phyloP scores from a whole-genome alignment of 2,113 vertebrate genomes.

The Tinamus guttatus region DNA sequence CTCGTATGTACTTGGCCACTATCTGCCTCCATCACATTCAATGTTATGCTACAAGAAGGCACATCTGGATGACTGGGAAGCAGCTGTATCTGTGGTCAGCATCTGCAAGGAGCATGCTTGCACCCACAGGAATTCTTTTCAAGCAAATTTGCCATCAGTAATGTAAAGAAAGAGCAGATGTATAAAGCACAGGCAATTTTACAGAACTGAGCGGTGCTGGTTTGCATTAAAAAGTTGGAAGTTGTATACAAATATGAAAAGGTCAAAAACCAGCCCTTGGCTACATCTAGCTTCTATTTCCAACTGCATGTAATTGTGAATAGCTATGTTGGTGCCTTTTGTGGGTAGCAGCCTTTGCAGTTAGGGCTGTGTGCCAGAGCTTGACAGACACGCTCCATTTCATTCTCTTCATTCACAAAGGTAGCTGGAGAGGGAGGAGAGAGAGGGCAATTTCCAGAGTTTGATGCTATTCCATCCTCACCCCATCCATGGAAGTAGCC shows the following conservation, averaged over 20 bases:
- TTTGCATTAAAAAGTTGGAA: neutral
- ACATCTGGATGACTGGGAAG: neutral
- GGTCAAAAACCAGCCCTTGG: neutral
- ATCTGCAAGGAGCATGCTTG: neutral
- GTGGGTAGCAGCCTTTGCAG: neutral
- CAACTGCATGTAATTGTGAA: neutral
- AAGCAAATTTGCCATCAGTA: neutral
- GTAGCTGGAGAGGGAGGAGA: neutral
- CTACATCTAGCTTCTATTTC: neutral
- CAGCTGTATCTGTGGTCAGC: neutral
- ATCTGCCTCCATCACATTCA: neutral
- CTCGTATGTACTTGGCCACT: neutral
- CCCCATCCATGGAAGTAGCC: neutral
- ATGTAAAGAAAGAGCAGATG: neutral
- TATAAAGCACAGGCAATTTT: neutral
- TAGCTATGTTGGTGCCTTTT: neutral
- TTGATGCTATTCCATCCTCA: neutral
- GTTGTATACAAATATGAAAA: neutral
- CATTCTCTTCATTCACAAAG: neutral
- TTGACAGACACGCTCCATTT: neutral
- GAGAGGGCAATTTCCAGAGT: neutral
- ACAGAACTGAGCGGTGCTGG: neutral
- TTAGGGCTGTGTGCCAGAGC: neutral
- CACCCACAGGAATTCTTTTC: neutral
- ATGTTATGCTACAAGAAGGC: neutral